Evolutionary conservation across 2,797 vertebrate genomes (phyloP).

Genomic region (Eidolon dupreanum): DNA sequence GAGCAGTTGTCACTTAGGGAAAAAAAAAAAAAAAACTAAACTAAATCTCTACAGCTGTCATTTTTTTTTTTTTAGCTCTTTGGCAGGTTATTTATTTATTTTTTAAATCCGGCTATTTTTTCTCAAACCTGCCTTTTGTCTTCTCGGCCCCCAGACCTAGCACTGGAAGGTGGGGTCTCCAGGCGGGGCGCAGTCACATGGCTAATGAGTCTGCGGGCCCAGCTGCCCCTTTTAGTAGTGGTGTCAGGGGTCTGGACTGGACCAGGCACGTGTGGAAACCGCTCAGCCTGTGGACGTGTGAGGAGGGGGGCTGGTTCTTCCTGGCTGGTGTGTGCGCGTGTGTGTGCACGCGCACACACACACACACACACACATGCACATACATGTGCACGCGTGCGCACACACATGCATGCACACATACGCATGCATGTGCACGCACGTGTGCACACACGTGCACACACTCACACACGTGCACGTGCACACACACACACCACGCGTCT

Average conservation of each 20-base stretch:
- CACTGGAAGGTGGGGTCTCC: background rate
- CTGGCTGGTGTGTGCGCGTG: fast-evolving
- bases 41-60: conserved; percentile 49
- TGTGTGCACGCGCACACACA: background rate
- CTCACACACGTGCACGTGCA: no score
- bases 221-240: background rate
- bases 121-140: background rate
- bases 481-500: background rate
- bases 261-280: background rate
- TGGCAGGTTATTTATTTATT: background rate
- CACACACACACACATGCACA: no score
- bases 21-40: conserved; percentile 30
- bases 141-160: conserved; percentile 24
- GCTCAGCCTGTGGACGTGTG: background rate
- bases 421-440: no score
- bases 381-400: no score
- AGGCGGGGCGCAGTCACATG: background rate
- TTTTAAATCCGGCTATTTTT: background rate
- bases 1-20: conserved; percentile 62
- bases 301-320: background rate
- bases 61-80: conserved; percentile 17
- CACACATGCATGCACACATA: no score
- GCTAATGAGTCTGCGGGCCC: background rate
- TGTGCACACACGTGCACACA: no score
- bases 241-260: background rate